Percentiles rank a stretch among this genome's conserved stretches.
phyloP scores from a whole-genome alignment of 2,113 vertebrate genomes.

The Notarius quadriscutis region DNA sequence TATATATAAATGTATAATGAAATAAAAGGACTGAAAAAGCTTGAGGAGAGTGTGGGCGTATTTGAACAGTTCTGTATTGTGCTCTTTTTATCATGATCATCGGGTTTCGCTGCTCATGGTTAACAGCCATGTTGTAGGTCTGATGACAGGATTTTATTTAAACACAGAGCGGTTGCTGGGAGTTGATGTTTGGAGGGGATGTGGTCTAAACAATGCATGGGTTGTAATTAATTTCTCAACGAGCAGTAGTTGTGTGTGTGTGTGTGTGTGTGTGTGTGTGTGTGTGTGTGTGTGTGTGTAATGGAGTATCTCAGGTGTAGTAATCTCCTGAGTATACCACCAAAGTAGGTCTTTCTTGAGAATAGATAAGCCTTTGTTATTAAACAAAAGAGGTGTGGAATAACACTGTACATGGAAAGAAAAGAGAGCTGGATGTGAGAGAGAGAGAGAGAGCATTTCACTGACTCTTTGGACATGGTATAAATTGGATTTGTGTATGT shows the following conservation, averaged over 20 bases:
- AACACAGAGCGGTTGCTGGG: background rate
- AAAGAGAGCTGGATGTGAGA: background rate
- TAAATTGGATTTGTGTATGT: background rate
- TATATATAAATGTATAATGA: background rate
- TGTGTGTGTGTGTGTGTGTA: background rate
- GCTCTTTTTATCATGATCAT: background rate
- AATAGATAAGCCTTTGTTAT: slow-evolving; percentile 34
- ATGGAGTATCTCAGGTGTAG: slow-evolving; percentile 29
- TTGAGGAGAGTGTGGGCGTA: background rate
- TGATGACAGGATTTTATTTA: background rate
- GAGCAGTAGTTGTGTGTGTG: background rate
- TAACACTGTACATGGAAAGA: background rate
- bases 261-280: background rate
- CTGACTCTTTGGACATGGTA: too few relatives aligned
- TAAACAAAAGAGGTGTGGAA: slow-evolving; percentile 36
- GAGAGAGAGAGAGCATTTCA: background rate
- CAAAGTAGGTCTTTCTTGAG: slow-evolving; percentile 21
- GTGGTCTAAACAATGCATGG: background rate
- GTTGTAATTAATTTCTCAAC: background rate
- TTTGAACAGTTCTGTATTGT: background rate
- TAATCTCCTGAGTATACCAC: slow-evolving; percentile 28
- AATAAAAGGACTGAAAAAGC: background rate
- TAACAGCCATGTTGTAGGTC: background rate
- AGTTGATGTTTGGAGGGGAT: background rate
- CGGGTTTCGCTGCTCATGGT: background rate